These are phyloP conservation scores for Brachystomella parvula DNA, from an alignment of 1,140 invertebrate species.

Conservation along the genomic window DNA sequence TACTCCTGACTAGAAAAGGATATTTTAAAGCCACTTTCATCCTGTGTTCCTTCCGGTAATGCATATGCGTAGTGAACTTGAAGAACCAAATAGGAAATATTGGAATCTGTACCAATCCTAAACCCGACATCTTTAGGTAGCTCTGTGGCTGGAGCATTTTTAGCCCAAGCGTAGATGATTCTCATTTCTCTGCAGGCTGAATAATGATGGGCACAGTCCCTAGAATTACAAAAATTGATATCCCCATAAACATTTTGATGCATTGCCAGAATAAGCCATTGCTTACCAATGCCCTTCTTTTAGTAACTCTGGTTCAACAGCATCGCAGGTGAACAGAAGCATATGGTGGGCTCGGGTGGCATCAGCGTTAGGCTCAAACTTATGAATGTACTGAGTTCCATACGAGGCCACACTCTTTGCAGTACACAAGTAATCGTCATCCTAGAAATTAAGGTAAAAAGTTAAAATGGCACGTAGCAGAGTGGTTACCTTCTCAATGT, in stretches of 20 bases:
- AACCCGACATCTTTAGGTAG: conserved; percentile 53
- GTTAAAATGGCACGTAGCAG: background rate
- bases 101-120: conserved; percentile 46
- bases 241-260: too few relatives aligned
- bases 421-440: conserved; percentile 43
- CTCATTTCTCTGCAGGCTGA: conserved; percentile 41
- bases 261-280: conserved; percentile 11
- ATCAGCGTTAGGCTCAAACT: conserved; percentile 43
- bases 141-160: conserved; percentile 53
- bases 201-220: conserved; percentile 44
- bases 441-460: conserved; percentile 33
- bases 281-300: conserved; percentile 39
- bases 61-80: conserved; percentile 46
- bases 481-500: background rate
- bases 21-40: conserved; percentile 41
- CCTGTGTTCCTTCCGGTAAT: conserved; percentile 36
- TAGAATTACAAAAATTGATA: conserved; percentile 28
- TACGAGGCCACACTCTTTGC: conserved; percentile 39
- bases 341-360: conserved; percentile 52
- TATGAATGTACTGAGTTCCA: conserved; percentile 41
- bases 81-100: conserved; percentile 50
- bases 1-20: conserved; percentile 40
- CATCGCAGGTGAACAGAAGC: conserved; percentile 53
- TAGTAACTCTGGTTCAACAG: conserved; percentile 39
- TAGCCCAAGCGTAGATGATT: conserved; percentile 59